Conservation (phyloP, 2,888 invertebrate species). For the Dione vanillae region DNA sequence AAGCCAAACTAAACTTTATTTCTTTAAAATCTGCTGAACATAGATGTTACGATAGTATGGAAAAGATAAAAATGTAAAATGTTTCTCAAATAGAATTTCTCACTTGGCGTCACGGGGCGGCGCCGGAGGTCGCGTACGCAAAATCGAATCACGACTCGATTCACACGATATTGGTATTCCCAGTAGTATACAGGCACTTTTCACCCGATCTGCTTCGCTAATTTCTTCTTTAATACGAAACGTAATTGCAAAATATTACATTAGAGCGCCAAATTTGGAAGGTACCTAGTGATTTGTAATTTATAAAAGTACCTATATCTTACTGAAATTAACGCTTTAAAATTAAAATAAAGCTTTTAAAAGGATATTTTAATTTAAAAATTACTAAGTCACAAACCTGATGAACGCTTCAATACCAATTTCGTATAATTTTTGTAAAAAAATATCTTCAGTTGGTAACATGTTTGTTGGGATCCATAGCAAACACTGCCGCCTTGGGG, state of each 20-base stretch:
- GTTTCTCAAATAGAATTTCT: no score
- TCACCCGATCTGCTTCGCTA: slow-evolving; percentile 74
- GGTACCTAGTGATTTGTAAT: background rate
- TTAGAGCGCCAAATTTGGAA: no score
- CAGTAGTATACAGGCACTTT: slow-evolving; percentile 72
- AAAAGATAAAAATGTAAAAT: slow-evolving; percentile 26
- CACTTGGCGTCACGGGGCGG: slow-evolving; percentile 74
- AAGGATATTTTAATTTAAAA: background rate
- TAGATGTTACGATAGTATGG: background rate
- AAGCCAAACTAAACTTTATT: no score
- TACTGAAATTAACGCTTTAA: background rate
- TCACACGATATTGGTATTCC: slow-evolving; percentile 74
- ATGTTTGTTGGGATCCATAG: slow-evolving; percentile 65
- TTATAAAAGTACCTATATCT: background rate
- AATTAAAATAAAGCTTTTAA: background rate
- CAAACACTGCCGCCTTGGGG: slow-evolving; percentile 72
- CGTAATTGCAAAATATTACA: background rate
- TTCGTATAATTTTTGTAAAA: slow-evolving; percentile 65
- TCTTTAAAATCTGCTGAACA: background rate
- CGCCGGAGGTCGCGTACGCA: slow-evolving; percentile 67
- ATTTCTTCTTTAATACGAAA: slow-evolving; percentile 63
- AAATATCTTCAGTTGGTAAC: slow-evolving; percentile 72
- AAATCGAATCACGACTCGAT: slow-evolving; percentile 73
- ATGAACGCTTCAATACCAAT: slow-evolving; percentile 70
- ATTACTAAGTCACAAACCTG: slow-evolving; percentile 68